phyloP scores from a whole-genome alignment of 2,113 vertebrate species.

The Callocephalon fimbriatum region DNA sequence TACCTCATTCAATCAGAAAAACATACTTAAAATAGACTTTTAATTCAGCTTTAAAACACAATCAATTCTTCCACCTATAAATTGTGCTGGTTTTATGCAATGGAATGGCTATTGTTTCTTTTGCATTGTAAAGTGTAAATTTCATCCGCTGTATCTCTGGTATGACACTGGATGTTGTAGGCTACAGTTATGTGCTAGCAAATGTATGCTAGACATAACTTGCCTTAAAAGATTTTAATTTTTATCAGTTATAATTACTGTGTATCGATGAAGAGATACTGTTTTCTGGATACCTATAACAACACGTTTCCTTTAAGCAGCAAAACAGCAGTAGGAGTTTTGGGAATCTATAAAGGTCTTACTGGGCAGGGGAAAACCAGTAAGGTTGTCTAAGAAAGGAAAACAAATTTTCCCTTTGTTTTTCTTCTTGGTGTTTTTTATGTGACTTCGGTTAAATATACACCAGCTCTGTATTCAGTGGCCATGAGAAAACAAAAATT shows the following conservation, averaged over 20 bases:
- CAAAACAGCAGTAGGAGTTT: background rate
- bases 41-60: background rate
- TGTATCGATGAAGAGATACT: background rate
- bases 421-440: background rate
- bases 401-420: background rate
- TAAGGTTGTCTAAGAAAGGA: background rate
- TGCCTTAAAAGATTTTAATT: background rate
- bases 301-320: background rate
- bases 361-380: background rate
- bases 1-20: background rate
- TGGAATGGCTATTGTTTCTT: background rate
- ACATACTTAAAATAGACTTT: background rate
- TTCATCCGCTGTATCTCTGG: background rate
- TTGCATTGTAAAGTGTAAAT: background rate
- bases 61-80: background rate
- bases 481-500: background rate
- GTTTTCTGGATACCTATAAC: background rate
- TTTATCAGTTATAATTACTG: background rate
- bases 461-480: background rate
- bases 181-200: background rate
- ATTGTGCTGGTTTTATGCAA: background rate
- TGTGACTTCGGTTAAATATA: background rate
- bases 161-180: background rate
- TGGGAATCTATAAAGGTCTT: rapidly evolving
- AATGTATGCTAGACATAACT: background rate